A percentile compares a stretch with the other conserved stretches of the same genome.
Evolutionary conservation across 2,888 invertebrate species (phyloP).

Genomic region (Pollenia griseotomentosa): DNA sequence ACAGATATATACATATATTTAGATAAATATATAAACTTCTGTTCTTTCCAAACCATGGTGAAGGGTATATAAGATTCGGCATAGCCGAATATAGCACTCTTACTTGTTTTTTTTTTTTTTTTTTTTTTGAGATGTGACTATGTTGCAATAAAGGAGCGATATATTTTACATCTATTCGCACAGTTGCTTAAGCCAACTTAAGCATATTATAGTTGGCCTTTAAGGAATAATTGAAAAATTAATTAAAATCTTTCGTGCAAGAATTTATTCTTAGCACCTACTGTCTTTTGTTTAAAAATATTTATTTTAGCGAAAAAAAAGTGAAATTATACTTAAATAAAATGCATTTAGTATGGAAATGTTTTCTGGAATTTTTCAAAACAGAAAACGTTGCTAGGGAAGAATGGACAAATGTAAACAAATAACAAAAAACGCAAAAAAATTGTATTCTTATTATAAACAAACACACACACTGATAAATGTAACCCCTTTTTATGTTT

Average conservation of each 20-base stretch:
- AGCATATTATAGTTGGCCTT: too few species aligned
- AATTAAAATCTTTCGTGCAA: background rate
- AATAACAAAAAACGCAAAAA: constrained; percentile 35
- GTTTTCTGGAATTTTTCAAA: constrained; percentile 36
- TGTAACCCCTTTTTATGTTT: constrained; percentile 30
- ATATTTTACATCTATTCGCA: too few species aligned
- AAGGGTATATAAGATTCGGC: too few species aligned
- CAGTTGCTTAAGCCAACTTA: too few species aligned
- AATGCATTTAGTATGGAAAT: constrained; percentile 36
- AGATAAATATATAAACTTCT: too few species aligned
- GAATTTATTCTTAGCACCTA: background rate
- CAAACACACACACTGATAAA: background rate
- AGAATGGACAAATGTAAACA: constrained; percentile 45
- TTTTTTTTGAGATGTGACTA: too few species aligned
- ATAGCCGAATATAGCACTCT: too few species aligned
- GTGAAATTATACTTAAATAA: constrained; percentile 34
- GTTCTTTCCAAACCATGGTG: too few species aligned
- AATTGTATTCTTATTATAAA: background rate
- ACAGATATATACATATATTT: too few species aligned
- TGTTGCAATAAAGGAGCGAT: too few species aligned
- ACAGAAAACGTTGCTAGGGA: constrained; percentile 66
- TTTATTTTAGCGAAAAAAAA: constrained; percentile 24
- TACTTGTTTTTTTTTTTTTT: too few species aligned
- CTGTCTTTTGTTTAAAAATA: background rate
- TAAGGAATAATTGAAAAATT: too few species aligned